phyloP scores from a whole-genome alignment of 2,797 vertebrate genomes.

The Poeciliopsis turneri region DNA sequence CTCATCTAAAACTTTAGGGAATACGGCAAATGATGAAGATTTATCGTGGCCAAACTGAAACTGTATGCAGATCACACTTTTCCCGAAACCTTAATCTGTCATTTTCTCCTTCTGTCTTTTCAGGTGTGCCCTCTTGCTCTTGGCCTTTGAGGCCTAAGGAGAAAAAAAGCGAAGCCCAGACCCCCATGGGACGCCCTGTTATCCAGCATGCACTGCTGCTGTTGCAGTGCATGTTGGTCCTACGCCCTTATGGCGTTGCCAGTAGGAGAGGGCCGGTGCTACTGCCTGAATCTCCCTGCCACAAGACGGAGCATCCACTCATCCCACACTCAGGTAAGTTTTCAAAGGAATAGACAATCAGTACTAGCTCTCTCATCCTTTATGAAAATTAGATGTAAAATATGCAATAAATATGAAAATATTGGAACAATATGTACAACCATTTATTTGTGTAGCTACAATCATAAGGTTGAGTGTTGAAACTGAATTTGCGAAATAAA shows the following conservation, averaged over 20 bases:
- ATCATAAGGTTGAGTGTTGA: background rate
- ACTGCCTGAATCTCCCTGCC: slow-evolving; percentile 83
- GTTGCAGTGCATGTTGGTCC: slow-evolving; percentile 84
- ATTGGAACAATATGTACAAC: background rate
- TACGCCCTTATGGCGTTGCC: slow-evolving; percentile 70
- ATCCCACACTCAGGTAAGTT: slow-evolving; percentile 88
- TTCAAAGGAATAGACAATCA: background rate
- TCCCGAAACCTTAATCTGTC: slow-evolving; percentile 14
- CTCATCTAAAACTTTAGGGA: slow-evolving; percentile 26
- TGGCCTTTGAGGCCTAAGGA: slow-evolving; percentile 82
- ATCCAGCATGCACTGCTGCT: slow-evolving; percentile 83
- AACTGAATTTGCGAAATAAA: background rate
- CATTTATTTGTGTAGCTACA: background rate
- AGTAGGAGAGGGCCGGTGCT: slow-evolving; percentile 74
- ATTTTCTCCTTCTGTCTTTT: slow-evolving; percentile 32
- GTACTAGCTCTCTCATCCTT: background rate
- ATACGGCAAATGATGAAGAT: background rate
- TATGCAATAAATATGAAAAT: background rate
- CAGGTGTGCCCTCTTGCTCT: slow-evolving; percentile 85
- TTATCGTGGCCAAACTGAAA: background rate
- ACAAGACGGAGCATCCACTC: slow-evolving; percentile 88
- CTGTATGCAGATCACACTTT: background rate
- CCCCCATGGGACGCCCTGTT: slow-evolving; percentile 81
- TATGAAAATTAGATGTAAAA: background rate
- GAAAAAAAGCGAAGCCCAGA: slow-evolving; percentile 73